phyloP scores from a whole-genome alignment of 2,113 vertebrate genomes.

The Brachypteracias leptosomus region DNA sequence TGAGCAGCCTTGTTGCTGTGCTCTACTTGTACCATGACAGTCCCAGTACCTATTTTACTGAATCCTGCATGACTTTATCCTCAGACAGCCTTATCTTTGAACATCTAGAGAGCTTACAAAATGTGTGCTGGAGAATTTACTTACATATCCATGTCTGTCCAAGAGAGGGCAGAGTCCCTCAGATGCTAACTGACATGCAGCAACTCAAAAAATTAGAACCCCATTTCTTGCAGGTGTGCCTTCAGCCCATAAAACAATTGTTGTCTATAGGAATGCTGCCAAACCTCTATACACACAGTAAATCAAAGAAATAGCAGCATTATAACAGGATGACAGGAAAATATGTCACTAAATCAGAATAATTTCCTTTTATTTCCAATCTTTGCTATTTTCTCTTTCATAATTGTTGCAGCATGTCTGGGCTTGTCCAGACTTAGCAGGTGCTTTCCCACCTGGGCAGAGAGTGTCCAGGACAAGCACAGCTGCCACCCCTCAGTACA shows the following conservation, averaged over 20 bases:
- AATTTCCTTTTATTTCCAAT: neutral
- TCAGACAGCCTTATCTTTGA: neutral
- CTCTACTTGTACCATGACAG: neutral
- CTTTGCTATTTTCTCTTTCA: neutral
- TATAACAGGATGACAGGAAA: neutral
- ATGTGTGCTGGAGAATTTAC: neutral
- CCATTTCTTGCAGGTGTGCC: neutral
- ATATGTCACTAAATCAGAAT: neutral
- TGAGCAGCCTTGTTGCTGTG: neutral
- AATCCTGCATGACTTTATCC: neutral
- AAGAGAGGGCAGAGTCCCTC: neutral
- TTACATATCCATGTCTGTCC: neutral
- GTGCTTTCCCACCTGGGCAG: neutral
- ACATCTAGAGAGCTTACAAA: neutral
- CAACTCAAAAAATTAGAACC: neutral
- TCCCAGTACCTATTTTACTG: neutral
- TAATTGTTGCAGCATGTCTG: neutral
- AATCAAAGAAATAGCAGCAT: neutral
- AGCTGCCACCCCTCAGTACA: neutral
- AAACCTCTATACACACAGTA: neutral
- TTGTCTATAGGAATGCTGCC: neutral
- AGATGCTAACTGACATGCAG: neutral
- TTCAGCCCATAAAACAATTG: neutral
- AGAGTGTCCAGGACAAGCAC: neutral
- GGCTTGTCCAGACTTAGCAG: neutral